A percentile compares a stretch with the other conserved stretches of the same genome.
Conservation (phyloP, 1,140 invertebrate species). For the Hyphantria cunea region DNA sequence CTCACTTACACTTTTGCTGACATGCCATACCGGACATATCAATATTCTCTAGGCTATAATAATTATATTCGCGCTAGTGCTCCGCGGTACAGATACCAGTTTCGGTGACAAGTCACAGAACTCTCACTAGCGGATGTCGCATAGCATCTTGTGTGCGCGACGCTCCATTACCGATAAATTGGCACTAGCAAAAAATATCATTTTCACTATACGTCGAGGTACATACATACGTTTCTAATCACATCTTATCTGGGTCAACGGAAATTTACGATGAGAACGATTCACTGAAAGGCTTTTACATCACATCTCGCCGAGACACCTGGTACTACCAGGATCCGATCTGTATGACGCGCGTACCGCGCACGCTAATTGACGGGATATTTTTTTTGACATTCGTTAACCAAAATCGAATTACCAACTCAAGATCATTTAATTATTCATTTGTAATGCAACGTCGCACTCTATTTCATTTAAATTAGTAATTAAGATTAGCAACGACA, state of each 20-base stretch:
- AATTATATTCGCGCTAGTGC: conserved; percentile 61
- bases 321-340: conserved; percentile 74
- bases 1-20: conserved; percentile 65
- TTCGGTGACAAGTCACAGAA: conserved; percentile 73
- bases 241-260: conserved; percentile 76
- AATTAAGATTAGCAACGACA: conserved; percentile 63
- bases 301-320: conserved; percentile 55
- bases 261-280: conserved; percentile 69
- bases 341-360: conserved; percentile 39
- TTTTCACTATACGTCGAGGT: conserved; percentile 66
- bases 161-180: conserved; percentile 71
- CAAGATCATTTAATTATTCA: conserved; percentile 44
- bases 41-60: conserved; percentile 65
- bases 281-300: conserved; percentile 77
- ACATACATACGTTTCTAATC: conserved; percentile 70
- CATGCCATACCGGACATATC: conserved; percentile 61
- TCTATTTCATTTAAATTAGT: conserved; percentile 56
- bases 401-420: conserved; percentile 46
- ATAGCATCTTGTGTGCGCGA: conserved; percentile 63
- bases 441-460: conserved; percentile 59
- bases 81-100: conserved; percentile 68
- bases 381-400: conserved; percentile 54
- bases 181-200: conserved; percentile 75
- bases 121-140: conserved; percentile 78
- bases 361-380: conserved; percentile 51